Percentiles rank a stretch among this genome's conserved stretches.
Conservation (phyloP, 1,140 invertebrate species). For the Drosophila navojoa region DNA sequence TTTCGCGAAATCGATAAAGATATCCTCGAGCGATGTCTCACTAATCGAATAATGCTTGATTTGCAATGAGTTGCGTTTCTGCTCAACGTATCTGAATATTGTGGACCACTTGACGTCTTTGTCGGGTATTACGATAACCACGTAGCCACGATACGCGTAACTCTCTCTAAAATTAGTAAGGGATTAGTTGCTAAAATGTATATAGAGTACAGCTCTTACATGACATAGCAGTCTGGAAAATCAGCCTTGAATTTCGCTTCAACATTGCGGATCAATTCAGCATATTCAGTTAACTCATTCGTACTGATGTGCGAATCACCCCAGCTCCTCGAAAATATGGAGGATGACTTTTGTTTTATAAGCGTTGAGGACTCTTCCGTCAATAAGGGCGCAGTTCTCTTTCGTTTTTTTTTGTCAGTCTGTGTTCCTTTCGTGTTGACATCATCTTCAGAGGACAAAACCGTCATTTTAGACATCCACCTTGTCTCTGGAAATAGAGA, state of each 20-base stretch:
- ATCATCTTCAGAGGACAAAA: no score
- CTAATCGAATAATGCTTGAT: constrained; percentile 55
- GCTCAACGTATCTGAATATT: constrained; percentile 53
- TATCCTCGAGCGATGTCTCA: constrained; percentile 56
- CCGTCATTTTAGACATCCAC: no score
- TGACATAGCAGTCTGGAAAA: constrained; percentile 35
- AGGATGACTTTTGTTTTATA: no score
- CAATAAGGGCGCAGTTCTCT: no score
- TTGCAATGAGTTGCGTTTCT: constrained; percentile 2
- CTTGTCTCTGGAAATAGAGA: no score
- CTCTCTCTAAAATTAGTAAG: constrained; percentile 26
- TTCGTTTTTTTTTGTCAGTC: no score
- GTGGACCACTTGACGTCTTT: constrained; percentile 35
- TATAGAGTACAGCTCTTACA: constrained; percentile 16
- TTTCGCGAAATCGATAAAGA: constrained; percentile 53
- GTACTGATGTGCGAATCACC: no score
- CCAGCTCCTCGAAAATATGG: no score
- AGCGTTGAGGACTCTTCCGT: no score
- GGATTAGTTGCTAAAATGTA: not conserved
- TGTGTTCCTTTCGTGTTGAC: no score
- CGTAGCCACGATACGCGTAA: constrained; percentile 23
- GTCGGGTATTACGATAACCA: constrained; percentile 47
- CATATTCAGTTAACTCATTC: not conserved
- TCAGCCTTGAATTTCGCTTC: constrained; percentile 13
- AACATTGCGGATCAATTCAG: constrained; percentile 6